Evolutionary conservation across 1,140 invertebrate genomes (phyloP).

Genomic region (Venustaconcha ellipsiformis): DNA sequence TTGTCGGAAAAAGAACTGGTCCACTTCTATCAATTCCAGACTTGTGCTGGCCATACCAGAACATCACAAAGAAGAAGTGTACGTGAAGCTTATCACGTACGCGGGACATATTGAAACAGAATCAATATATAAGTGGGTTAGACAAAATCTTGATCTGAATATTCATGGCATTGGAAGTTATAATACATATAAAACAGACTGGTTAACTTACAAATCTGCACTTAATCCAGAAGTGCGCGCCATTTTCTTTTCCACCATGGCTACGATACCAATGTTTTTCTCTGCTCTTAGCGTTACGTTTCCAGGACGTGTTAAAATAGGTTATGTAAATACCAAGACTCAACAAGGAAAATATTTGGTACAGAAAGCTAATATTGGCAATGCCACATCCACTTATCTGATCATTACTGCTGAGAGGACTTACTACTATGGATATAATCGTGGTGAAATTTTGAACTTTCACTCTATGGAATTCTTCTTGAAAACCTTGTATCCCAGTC

Average conservation of each 20-base stretch:
- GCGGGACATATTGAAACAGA: slow-evolving; percentile 55
- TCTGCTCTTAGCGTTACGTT: slow-evolving; percentile 73
- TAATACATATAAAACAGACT: slow-evolving; percentile 55
- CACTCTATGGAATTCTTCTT: slow-evolving; percentile 70
- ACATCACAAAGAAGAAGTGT: slow-evolving; percentile 61
- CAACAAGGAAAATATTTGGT: slow-evolving; percentile 41
- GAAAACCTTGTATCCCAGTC: slow-evolving; percentile 70
- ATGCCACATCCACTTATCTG: slow-evolving; percentile 62
- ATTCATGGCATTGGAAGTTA: slow-evolving; percentile 61
- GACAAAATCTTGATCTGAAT: slow-evolving; percentile 67
- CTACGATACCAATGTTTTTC: slow-evolving; percentile 70
- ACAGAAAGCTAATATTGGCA: slow-evolving; percentile 26
- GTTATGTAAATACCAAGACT: slow-evolving; percentile 62
- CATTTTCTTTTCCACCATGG: slow-evolving; percentile 68
- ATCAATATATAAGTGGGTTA: slow-evolving; percentile 70
- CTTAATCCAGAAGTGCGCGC: slow-evolving; percentile 65
- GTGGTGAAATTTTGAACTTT: slow-evolving; percentile 69
- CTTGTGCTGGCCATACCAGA: slow-evolving; percentile 71
- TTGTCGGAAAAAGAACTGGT: slow-evolving; percentile 71
- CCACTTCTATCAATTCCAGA: slow-evolving; percentile 51
- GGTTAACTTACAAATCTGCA: slow-evolving; percentile 48
- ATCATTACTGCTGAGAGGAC: slow-evolving; percentile 69
- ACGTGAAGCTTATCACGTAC: slow-evolving; percentile 53
- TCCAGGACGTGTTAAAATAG: slow-evolving; percentile 72
- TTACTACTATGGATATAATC: slow-evolving; percentile 66